Base-by-base conservation (phyloP, 2,797 vertebrate species). In the Tauraco hartlaubi region DNA sequence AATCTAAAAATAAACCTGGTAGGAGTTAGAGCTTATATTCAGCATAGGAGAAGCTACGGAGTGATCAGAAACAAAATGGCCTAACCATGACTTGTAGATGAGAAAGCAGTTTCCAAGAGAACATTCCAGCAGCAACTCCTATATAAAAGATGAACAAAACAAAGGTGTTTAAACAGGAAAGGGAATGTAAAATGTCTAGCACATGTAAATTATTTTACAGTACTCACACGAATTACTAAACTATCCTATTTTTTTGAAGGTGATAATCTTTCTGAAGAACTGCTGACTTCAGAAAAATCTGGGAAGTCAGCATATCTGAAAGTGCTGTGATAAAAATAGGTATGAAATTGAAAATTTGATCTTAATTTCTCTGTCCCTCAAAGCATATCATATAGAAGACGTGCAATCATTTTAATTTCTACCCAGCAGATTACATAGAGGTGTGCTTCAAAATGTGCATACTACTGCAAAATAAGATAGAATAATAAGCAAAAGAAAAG, bases 281-380 rank as follows among this genome's bases (percentile, higher is more conserved):
- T 91, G 87, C 91, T 96, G 89, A 96, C 43, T 94, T 84, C 22
- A 73, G 51, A 91, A 78, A 82, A 67, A 29, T 29, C 28, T 56
- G 12, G 12, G 17, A 78, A 85, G 82, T 73, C 87, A 96, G 58
- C 28, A 35, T 81, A 64, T 72, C 28, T 92, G 72, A 90, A 92
- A 85, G 58, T 25, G 1, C 33, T 75, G 41, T 52, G 59, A 73
- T 94, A 90, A 94, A 94, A 86, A 69, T 90, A 79, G 33, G 43
- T 81, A 81, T 35, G 25, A 90, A 49, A 84, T 56, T 84, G 62
- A 92, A 96, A 88, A 71, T 76, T 71, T 86, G 39, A 82, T 94
- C 90, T 90, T 82, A 91, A 79, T 88, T 92, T 94, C 69, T 94
- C 85, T 92, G 43, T 73, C 58, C 54, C 21, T 92, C 62, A 94